Base-by-base conservation (phyloP, 2,888 invertebrate species). In the Himalopsyche japonica region DNA sequence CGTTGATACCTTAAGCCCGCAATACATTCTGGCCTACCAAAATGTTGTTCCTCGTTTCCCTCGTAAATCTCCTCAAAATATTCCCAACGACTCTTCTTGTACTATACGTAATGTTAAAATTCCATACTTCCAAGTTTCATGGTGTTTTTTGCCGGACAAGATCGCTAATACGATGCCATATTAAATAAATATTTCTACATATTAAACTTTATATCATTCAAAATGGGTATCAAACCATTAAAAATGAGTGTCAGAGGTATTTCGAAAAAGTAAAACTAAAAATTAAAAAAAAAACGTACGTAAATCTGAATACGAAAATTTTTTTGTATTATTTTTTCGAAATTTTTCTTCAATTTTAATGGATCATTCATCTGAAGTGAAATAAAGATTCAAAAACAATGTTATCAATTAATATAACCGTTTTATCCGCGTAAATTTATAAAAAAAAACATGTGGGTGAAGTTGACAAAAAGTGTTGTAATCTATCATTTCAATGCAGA, bases 1-100 rank as follows among this genome's bases (percentile, higher is more conserved):
- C 47, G 76, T 78, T 85, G 82, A 34, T 83, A 47, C 77, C 79
- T 27, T 20, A 70, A 70, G 27, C 70, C 70, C 24, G 27, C 27
- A 15, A 27, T 70, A 12, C 70, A 57, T 57, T 57, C 57, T n/a
- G 43, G 15, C 15, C 43, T 12, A 15, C 43, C 43, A 43, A 43
- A 43, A 43, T 12, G 27, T 49, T 57, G 12, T 32, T 80, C n/a
- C 37, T 10, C 20, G 64, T 57, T 57, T 78, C 43, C 43, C 30
- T 64, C 27, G 27, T 34, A 30, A 47, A 20, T 48, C 8, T 27
- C 30, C 32, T 47, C 30, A 78, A 43, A 34, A 49, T 77, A 15
- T 10, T 24, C 5, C 34, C 1, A 6, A 49, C 49, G 37, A 34
- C 1, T 15, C 77, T 49, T n/a, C 27, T 3, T 32, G 78, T 7